A percentile compares a stretch with the other conserved stretches of the same genome.
Conservation (phyloP, 2,113 vertebrate genomes). For the Syngnathoides biaculeatus region DNA sequence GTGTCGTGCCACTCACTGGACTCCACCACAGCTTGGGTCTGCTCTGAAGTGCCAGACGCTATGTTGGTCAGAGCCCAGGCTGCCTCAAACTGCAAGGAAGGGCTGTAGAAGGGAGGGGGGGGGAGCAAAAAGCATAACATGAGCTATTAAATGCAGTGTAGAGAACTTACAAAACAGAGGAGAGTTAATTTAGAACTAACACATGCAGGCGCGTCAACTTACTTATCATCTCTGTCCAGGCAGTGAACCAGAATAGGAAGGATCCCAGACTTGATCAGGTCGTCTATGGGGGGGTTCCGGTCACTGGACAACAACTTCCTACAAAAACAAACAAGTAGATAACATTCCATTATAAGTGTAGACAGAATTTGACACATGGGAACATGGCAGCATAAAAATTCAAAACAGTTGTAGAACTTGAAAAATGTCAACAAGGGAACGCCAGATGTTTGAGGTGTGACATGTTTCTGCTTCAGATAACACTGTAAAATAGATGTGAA, state of each 20-base stretch:
- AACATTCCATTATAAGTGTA: conserved; percentile 17
- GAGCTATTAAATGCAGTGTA: conserved; percentile 17
- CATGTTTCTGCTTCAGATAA: background rate
- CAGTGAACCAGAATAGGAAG: conserved; percentile 98
- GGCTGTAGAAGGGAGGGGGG: conserved; percentile 70
- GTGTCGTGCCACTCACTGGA: conserved; percentile 82
- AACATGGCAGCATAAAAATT: background rate
- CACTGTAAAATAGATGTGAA: background rate
- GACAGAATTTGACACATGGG: background rate
- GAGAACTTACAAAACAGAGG: conserved; percentile 6
- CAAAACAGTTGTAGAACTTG: background rate
- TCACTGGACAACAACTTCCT: conserved; percentile 98
- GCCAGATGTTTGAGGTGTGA: background rate
- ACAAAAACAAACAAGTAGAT: conserved; percentile 26
- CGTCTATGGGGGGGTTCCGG: conserved; percentile 97
- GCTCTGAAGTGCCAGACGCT: conserved; percentile 96
- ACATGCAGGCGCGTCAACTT: conserved; percentile 51
- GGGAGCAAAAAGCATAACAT: background rate
- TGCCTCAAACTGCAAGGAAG: conserved; percentile 97
- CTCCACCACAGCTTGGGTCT: conserved; percentile 97
- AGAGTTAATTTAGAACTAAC: conserved; percentile 8
- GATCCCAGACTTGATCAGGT: conserved; percentile 98
- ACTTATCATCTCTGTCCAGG: conserved; percentile 99
- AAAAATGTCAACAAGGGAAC: background rate
- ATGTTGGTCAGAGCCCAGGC: conserved; percentile 99